phyloP scores from a whole-genome alignment of 2,797 vertebrate species.

The Glossophaga mutica region DNA sequence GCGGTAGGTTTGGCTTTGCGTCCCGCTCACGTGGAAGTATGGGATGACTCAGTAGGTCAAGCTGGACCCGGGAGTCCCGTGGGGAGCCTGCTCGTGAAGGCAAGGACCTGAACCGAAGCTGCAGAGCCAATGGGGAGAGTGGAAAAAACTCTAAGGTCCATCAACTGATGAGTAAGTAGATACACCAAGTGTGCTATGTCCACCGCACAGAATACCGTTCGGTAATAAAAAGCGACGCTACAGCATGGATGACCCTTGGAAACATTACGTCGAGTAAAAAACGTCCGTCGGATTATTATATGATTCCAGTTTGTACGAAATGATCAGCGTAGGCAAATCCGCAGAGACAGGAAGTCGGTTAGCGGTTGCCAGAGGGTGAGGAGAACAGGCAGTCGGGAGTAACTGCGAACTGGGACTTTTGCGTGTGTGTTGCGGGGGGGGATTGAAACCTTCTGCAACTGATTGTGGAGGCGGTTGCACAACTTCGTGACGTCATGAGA shows the following conservation, averaged over 20 bases:
- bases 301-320: neutral
- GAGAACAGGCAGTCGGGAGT: neutral
- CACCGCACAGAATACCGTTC: neutral
- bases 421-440: neutral
- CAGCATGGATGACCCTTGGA: neutral
- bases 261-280: neutral
- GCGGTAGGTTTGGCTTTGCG: neutral
- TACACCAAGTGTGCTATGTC: neutral
- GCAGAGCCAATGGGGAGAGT: too few species aligned
- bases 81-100: neutral
- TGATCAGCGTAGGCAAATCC: neutral
- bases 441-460: neutral
- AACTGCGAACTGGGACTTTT: neutral
- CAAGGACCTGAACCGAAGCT: neutral
- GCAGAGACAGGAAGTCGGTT: neutral
- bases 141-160: neutral
- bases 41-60: too few species aligned
- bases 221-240: neutral
- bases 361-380: neutral
- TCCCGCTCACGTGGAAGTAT: neutral
- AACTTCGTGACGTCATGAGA: neutral
- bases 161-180: neutral
- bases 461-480: neutral
- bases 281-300: neutral
- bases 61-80: neutral